A percentile compares a stretch with the other conserved stretches of the same genome.
These are phyloP conservation scores for Sweltsa coloradensis DNA, from an alignment of 1,140 invertebrate species.

Conservation along the genomic window DNA sequence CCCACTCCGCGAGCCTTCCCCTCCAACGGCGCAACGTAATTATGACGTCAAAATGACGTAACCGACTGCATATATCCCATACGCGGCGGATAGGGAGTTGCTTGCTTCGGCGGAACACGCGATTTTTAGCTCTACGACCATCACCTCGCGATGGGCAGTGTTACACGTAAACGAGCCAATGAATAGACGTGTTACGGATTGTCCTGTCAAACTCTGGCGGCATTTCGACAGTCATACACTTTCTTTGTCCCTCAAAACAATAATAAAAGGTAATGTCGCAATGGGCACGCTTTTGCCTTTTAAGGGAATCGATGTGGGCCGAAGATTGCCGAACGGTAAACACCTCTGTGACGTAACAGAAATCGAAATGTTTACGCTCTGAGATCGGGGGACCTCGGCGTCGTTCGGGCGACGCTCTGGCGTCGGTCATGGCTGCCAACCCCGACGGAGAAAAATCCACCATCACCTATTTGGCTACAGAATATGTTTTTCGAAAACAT, in stretches of 20 bases:
- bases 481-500: too few relatives aligned
- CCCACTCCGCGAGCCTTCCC: constrained; percentile 2
- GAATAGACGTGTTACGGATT: too few relatives aligned
- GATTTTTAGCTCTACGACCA: too few relatives aligned
- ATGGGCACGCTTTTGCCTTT: constrained; percentile 9
- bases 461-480: too few relatives aligned
- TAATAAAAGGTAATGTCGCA: too few relatives aligned
- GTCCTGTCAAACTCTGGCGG: too few relatives aligned
- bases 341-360: constrained; percentile 12
- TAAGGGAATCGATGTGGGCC: constrained; percentile 9
- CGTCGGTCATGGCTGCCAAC: too few relatives aligned
- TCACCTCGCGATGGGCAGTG: too few relatives aligned
- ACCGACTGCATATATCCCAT: constrained; percentile 12
- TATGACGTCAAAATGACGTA: constrained; percentile 14
- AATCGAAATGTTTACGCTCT: neutral
- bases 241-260: too few relatives aligned
- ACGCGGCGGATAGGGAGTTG: constrained; percentile 3
- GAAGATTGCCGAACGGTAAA: constrained; percentile 13
- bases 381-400: neutral
- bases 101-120: constrained; percentile 5
- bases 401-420: neutral
- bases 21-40: constrained; percentile 3
- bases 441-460: too few relatives aligned
- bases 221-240: too few relatives aligned
- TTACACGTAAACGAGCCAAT: too few relatives aligned